phyloP scores from a whole-genome alignment of 2,797 vertebrate species.

The Parauchenoglanis ngamensis region DNA sequence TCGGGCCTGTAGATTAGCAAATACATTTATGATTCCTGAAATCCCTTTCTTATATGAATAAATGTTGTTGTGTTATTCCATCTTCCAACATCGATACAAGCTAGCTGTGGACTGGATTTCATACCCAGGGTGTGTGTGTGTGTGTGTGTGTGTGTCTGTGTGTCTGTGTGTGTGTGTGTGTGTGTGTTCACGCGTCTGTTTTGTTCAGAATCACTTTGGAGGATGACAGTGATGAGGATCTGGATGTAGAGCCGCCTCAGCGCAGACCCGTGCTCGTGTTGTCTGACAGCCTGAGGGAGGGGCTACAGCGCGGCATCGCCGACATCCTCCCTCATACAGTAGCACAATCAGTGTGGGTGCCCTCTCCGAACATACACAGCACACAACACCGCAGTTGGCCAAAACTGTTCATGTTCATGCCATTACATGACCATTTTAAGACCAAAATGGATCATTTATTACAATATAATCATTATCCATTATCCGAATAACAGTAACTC shows the following conservation, averaged over 20 bases:
- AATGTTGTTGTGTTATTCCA: neutral
- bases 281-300: slow-evolving; percentile 80
- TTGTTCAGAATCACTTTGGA: slow-evolving; percentile 76
- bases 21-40: neutral
- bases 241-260: slow-evolving; percentile 73
- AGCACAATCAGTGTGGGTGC: slow-evolving; percentile 79
- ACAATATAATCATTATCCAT: neutral
- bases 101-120: neutral
- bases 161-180: slow-evolving; percentile 6
- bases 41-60: neutral
- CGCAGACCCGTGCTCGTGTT: slow-evolving; percentile 79
- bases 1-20: neutral
- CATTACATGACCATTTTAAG: neutral
- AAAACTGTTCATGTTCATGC: no score
- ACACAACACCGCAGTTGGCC: neutral
- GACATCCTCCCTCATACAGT: slow-evolving; percentile 81
- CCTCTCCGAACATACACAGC: neutral
- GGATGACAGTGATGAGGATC: slow-evolving; percentile 78
- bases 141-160: slow-evolving; percentile 54
- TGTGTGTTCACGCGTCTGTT: neutral
- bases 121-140: neutral
- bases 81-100: neutral
- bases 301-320: slow-evolving; percentile 75
- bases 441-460: neutral
- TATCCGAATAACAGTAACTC: neutral